phyloP scores from a whole-genome alignment of 2,113 vertebrate species.

The Alaudala cheleensis region DNA sequence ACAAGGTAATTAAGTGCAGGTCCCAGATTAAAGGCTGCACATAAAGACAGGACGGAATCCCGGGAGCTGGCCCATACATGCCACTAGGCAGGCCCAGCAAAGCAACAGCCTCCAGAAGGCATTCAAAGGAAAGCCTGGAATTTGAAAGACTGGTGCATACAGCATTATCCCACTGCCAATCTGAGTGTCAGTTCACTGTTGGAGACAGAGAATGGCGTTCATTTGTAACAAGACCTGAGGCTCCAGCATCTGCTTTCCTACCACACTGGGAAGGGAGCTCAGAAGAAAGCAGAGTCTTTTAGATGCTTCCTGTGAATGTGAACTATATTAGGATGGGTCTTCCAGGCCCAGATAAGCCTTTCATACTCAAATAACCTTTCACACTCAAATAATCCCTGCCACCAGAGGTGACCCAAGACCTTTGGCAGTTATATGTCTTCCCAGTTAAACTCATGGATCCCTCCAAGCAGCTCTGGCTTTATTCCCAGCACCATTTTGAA shows the following conservation, averaged over 20 bases:
- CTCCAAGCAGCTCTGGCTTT: not conserved
- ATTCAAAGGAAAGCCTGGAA: not conserved
- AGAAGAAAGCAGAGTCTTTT: not conserved
- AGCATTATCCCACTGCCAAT: not conserved
- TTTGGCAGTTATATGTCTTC: not conserved
- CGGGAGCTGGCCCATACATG: not conserved
- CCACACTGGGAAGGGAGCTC: not conserved
- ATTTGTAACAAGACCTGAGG: not conserved
- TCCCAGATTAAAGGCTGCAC: not conserved
- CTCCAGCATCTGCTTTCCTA: not conserved
- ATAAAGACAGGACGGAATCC: not conserved
- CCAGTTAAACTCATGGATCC: not conserved
- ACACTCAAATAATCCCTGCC: not conserved
- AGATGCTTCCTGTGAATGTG: not conserved
- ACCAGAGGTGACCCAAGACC: not conserved
- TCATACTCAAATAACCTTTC: not conserved
- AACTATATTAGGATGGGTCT: not conserved
- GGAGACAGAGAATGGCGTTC: not conserved
- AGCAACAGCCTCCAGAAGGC: not conserved
- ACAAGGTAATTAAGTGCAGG: not conserved
- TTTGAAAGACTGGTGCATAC: not conserved
- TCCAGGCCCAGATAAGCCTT: not conserved
- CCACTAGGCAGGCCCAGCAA: not conserved
- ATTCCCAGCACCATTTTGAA: not conserved
- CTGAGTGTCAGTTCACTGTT: not conserved